Evolutionary conservation across 1,140 invertebrate species (phyloP), one percentile per base, ranked within the genome.

Genomic region (Oppia nitens): DNA sequence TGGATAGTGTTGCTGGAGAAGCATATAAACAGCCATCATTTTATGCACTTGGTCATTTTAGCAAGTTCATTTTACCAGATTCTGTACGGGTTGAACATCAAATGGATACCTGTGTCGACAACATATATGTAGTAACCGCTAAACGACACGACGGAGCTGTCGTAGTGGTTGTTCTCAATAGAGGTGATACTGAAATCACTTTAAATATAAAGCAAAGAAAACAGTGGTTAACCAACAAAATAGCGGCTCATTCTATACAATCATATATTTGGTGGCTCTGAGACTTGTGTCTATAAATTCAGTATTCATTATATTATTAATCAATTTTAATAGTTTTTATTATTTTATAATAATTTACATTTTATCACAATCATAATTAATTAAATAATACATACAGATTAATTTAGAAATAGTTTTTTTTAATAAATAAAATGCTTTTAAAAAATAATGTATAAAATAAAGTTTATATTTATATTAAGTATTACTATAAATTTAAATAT

Each of bases 1-100:
- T 87, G 0, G 81, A 85, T 64, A 70, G 74, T 0, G 72, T 74
- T 11, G 66, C 74, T 21, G 62, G 67, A 14, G 72, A 86, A 68
- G 88, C 91, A 66, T 87, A 87, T 66, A 90, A 90, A 67, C 85
- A 93, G 64, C 87, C 88, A 0, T 85, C 85, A 75, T 93, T 79
- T 69, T 94, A 92, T 71, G 81, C 78, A 11, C 73, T 93, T 64
- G 84, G 81, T 1, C 90, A 93, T 71, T 87, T 92, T 63, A 85
- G 84, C 40, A 87, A 84, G 73, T 88, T 87, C 66, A 71, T 90
- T 21, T 75, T 78, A 0, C 73, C 74, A 60, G 76, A 75, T 48
- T 85, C 84, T 3, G 55, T 61, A 47, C 64, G 69, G 61, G 64
- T 73, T 28, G 61, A 65, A 11, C n/a, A n/a, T n/a, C n/a, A n/a